Percentiles rank a stretch among this genome's conserved stretches.
Conservation (phyloP, 2,113 vertebrate species). For the Anolis sagrei region DNA sequence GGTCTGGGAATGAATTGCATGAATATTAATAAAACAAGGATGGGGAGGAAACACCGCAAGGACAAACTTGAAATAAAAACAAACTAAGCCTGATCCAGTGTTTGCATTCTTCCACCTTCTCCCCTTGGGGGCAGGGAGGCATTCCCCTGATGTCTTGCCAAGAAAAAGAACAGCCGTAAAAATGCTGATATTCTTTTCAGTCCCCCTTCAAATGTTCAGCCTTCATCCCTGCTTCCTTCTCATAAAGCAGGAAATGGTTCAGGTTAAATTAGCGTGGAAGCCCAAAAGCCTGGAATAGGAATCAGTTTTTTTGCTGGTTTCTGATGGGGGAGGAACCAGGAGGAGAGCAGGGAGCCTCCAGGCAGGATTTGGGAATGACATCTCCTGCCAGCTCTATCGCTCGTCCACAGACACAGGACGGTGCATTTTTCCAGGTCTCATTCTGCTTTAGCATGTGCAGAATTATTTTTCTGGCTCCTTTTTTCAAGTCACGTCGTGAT, state of each 20-base stretch:
- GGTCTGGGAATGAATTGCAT: constrained; percentile 27
- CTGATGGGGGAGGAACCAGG: rapidly evolving
- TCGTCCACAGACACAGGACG: constrained; percentile 13
- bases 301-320: constrained; percentile 55
- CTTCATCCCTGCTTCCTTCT: constrained; percentile 72
- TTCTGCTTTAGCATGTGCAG: constrained; percentile 63
- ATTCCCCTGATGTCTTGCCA: constrained; percentile 59
- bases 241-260: constrained; percentile 72
- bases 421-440: background rate
- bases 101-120: constrained; percentile 44
- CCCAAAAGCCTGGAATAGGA: constrained; percentile 63
- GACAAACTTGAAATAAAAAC: constrained; percentile 27
- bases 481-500: background rate
- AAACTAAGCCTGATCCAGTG: background rate
- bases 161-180: constrained; percentile 55
- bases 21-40: constrained; percentile 20
- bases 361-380: constrained; percentile 33
- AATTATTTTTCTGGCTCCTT: constrained; percentile 33
- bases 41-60: constrained; percentile 45
- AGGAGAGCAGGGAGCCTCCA: constrained; percentile 40
- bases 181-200: constrained; percentile 62
- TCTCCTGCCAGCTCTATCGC: constrained; percentile 46
- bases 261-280: constrained; percentile 75
- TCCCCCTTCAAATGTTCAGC: constrained; percentile 71
- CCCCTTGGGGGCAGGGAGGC: background rate